Evolutionary conservation across 2,888 invertebrate species (phyloP), one percentile per base, ranked within the genome.

Genomic region (Drosophila nr. fundita): DNA sequence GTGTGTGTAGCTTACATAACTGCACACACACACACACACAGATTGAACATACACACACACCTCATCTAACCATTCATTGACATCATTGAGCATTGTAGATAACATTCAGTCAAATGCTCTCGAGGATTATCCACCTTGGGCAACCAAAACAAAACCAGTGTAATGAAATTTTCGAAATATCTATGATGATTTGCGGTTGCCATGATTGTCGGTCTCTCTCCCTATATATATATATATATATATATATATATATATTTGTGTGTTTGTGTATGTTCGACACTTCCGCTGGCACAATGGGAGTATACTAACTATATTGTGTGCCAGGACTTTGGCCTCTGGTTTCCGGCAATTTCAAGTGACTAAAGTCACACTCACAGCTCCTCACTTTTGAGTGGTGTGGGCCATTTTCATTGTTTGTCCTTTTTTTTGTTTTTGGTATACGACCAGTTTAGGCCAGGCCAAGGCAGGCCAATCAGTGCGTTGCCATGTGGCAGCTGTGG

Each of bases 111-210:
- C 85, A 74, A 87, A 84, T 74, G 87, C 82, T 76, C 82, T 54
- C 13, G 55, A 68, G 78, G 68, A 73, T 78, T 73, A 72, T 73
- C 60, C 68, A 67, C 82, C 85, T 79, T 69, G 50, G 67, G 59
- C 59, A 40, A 55, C 55, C 38, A 29, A 55, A 55, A 55, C 55
- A 40, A 40, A 57, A 57, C 57, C 57, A 73, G 67, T 82, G 74
- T 88, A 90, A 87, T 88, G 87, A 90, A 90, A 87, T 90, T 87
- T 88, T 88, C 83, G 73, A 90, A 87, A 88, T 87, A 90, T 88
- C 89, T 78, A 85, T 87, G 90, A 87, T 87, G 87, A 87, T 90
- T 87, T 87, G 87, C 82, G 81, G 83, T 82, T 76, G 72, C 76
- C 64, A 71, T 75, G 80, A 79, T 77, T 77, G 80, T 66, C 65